Conservation (phyloP, 2,888 invertebrate species). For the Ditula angustiorana region DNA sequence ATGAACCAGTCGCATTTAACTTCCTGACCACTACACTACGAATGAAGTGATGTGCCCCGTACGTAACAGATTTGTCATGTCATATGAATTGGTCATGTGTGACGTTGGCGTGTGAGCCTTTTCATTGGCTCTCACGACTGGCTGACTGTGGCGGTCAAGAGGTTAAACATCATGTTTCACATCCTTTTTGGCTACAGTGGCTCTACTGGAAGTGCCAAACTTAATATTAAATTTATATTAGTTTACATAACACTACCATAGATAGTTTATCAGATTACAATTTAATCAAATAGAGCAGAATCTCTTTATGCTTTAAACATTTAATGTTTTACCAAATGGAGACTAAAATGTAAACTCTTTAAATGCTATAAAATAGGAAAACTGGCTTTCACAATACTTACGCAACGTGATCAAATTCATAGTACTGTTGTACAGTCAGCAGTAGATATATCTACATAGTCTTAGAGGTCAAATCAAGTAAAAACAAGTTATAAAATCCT, state of each 20-base stretch:
- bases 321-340: background rate
- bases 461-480: too few relatives aligned
- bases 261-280: background rate
- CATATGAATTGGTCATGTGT: too few relatives aligned
- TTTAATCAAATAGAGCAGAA: conserved; percentile 21
- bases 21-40: too few relatives aligned
- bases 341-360: too few relatives aligned
- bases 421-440: too few relatives aligned
- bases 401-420: background rate
- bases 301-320: conserved; percentile 11
- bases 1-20: background rate
- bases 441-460: too few relatives aligned
- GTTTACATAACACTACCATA: background rate
- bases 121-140: too few relatives aligned
- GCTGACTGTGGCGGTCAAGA: too few relatives aligned
- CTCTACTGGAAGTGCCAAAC: background rate
- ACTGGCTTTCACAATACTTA: background rate
- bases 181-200: background rate
- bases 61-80: too few relatives aligned
- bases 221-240: background rate
- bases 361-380: background rate
- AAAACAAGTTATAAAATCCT: too few relatives aligned
- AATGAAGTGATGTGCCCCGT: too few relatives aligned
- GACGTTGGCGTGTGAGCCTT: too few relatives aligned
- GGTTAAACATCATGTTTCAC: background rate